Percentiles rank a stretch among this genome's conserved stretches.
Evolutionary conservation across 2,888 invertebrate species (phyloP).

Genomic region (Euclidia mi): DNA sequence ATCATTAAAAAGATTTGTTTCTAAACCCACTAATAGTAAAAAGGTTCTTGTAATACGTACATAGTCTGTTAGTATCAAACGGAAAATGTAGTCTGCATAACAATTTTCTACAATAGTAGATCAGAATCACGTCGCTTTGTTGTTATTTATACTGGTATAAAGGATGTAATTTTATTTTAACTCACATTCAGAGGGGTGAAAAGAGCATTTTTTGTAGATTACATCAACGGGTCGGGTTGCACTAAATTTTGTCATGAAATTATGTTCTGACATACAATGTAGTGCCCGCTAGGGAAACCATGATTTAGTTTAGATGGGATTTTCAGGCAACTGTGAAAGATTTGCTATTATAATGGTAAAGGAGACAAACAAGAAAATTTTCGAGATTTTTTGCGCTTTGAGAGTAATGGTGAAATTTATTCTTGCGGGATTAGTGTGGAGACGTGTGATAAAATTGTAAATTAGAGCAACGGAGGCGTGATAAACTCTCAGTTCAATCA

Average conservation of each 20-base stretch:
- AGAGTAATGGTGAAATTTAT: no score
- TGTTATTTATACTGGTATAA: neutral
- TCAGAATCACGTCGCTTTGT: no score
- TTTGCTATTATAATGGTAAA: neutral
- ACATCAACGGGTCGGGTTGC: slow-evolving; percentile 40
- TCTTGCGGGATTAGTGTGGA: no score
- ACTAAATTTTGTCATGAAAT: slow-evolving; percentile 51
- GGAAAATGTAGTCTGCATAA: no score
- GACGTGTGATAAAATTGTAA: no score
- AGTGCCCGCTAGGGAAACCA: slow-evolving; percentile 32
- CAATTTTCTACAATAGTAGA: no score
- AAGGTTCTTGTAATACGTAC: no score
- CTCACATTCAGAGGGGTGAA: slow-evolving; percentile 12
- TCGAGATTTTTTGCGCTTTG: neutral
- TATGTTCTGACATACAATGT: slow-evolving; percentile 44
- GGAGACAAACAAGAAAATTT: slow-evolving; percentile 3
- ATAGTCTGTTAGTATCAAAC: no score
- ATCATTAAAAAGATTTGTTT: no score
- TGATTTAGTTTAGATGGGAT: neutral
- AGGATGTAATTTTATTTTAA: slow-evolving; percentile 23
- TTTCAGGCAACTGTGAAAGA: neutral
- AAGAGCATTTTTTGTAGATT: slow-evolving; percentile 41
- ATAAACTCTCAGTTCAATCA: no score
- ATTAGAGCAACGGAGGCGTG: no score
- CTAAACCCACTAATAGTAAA: no score